Conservation (phyloP, 2,888 invertebrate genomes). For the Tenthredo amoena region DNA sequence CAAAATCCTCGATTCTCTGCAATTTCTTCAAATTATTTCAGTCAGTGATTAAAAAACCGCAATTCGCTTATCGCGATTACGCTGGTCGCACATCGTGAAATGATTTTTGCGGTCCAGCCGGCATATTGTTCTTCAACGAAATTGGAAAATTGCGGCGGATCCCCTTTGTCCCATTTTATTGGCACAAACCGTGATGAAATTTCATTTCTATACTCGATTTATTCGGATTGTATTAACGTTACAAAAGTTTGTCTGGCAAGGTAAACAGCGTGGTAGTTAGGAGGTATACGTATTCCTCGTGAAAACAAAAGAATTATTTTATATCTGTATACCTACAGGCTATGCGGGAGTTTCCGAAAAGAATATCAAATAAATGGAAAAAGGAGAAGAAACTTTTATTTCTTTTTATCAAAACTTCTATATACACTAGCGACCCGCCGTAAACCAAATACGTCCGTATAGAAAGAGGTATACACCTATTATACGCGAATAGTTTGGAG, state of each 20-base stretch:
- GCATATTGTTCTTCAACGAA: neutral
- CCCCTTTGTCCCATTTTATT: neutral
- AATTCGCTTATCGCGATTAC: neutral
- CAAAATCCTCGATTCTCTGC: neutral
- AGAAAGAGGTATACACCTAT: neutral
- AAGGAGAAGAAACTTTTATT: neutral
- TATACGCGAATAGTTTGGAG: conserved; percentile 5
- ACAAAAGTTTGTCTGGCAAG: neutral
- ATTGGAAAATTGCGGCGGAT: neutral
- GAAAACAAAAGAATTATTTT: conserved; percentile 30
- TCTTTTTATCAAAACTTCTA: neutral
- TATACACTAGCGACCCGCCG: neutral
- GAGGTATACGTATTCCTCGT: neutral
- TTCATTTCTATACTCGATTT: conserved; percentile 2
- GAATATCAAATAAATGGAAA: conserved; percentile 31
- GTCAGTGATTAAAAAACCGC: neutral
- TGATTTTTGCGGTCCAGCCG: neutral
- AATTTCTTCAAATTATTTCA: neutral
- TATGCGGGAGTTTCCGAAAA: neutral
- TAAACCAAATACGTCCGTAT: neutral
- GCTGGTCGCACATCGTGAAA: neutral
- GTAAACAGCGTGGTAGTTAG: neutral
- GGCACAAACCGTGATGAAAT: conserved; percentile 3
- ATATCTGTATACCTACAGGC: neutral
- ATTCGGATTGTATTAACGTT: neutral